A percentile compares a stretch with the other conserved stretches of the same genome.
These are phyloP conservation scores for Gobio gobio DNA, from an alignment of 2,113 vertebrate genomes.

Conservation along the genomic window DNA sequence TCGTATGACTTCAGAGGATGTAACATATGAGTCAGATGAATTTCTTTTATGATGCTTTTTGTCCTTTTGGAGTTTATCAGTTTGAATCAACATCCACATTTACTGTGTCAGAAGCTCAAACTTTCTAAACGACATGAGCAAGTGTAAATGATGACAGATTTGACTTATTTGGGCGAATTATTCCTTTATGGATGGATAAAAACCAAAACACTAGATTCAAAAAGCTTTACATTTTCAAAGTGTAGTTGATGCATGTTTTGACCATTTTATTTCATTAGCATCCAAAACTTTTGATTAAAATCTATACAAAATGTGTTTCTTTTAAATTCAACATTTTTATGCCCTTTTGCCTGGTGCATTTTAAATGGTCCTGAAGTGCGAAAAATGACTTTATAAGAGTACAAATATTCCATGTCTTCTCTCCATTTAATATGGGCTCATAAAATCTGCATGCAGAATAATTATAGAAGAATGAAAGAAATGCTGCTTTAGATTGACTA, in stretches of 20 bases:
- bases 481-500: background rate
- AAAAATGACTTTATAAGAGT: background rate
- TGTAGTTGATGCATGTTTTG: background rate
- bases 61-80: background rate
- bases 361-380: background rate
- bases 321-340: background rate
- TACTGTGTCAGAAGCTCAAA: background rate
- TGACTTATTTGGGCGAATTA: background rate
- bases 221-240: background rate
- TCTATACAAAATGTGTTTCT: background rate
- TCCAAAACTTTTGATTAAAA: background rate
- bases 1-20: background rate
- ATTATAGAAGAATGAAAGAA: background rate
- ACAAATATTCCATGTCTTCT: background rate
- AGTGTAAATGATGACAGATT: constrained; percentile 10
- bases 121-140: background rate
- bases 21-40: background rate
- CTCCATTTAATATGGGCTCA: background rate
- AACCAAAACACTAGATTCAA: background rate
- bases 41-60: background rate
- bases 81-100: background rate
- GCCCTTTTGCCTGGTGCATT: background rate
- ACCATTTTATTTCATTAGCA: background rate
- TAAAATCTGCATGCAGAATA: background rate
- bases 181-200: background rate